phyloP scores from a whole-genome alignment of 2,113 vertebrate species.

The Litocranius walleri region DNA sequence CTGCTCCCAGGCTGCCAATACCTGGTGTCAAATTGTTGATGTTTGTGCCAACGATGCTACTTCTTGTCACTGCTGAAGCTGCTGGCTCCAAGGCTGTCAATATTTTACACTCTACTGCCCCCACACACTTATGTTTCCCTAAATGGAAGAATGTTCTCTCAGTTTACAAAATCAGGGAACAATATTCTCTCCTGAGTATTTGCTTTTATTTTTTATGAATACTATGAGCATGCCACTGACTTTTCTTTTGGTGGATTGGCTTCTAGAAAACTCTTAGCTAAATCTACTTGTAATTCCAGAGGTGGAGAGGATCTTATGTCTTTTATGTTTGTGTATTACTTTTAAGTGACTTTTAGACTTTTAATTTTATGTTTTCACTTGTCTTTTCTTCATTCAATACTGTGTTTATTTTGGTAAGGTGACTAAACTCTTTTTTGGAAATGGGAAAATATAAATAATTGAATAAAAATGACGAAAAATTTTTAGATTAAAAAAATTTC shows the following conservation, averaged over 20 bases:
- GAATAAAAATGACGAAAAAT: background rate
- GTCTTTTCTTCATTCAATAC: background rate
- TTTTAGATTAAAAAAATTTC: constrained; percentile 11
- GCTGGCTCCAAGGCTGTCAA: background rate
- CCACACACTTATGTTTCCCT: background rate
- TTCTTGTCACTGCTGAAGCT: background rate
- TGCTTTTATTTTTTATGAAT: background rate
- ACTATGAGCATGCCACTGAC: background rate
- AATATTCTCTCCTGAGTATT: background rate
- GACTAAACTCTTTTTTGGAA: background rate
- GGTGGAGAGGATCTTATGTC: background rate
- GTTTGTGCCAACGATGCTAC: background rate
- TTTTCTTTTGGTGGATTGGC: background rate
- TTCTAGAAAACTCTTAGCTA: background rate
- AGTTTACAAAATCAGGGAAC: constrained; percentile 15
- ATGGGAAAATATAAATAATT: background rate
- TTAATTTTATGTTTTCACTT: background rate
- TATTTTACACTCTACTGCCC: background rate
- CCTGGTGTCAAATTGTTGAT: background rate
- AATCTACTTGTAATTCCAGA: background rate
- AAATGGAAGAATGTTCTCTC: background rate
- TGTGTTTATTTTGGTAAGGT: background rate
- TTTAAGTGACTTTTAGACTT: background rate
- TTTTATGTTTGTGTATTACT: background rate
- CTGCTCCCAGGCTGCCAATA: background rate